phyloP scores from a whole-genome alignment of 2,797 vertebrate species.

The Danio jaintianensis region DNA sequence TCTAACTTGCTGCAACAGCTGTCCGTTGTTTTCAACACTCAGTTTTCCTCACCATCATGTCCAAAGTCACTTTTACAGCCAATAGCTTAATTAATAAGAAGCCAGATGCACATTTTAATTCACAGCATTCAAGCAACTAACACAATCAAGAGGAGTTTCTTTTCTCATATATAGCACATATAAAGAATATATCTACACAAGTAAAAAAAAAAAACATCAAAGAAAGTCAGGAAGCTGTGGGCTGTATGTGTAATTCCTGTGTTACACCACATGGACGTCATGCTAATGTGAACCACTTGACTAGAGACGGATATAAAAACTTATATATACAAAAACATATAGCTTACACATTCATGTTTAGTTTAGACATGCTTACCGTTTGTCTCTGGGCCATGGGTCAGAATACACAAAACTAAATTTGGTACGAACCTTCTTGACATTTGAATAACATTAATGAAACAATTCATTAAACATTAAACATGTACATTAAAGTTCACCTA shows the following conservation, averaged over 20 bases:
- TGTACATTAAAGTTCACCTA: no score
- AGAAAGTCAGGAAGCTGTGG: conserved; percentile 11
- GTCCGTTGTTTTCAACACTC: not conserved
- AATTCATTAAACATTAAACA: no score
- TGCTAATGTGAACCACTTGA: not conserved
- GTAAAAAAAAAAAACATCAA: no score
- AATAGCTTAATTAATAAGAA: not conserved
- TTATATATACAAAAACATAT: not conserved
- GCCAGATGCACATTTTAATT: not conserved
- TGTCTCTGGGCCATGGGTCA: not conserved
- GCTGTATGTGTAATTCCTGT: not conserved
- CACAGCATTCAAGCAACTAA: not conserved
- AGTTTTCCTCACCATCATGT: not conserved
- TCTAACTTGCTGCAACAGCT: not conserved
- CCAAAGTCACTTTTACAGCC: not conserved
- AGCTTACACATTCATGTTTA: not conserved
- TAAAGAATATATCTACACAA: no score
- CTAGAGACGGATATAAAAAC: not conserved
- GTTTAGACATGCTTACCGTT: not conserved
- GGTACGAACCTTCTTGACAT: not conserved
- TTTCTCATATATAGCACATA: not conserved
- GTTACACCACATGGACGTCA: not conserved
- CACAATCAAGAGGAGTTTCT: not conserved
- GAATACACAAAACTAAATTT: not conserved
- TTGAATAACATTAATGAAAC: not conserved